These are phyloP conservation scores for Ophthalmolycus amberensis DNA, from an alignment of 2,113 vertebrate species.

Conservation along the genomic window DNA sequence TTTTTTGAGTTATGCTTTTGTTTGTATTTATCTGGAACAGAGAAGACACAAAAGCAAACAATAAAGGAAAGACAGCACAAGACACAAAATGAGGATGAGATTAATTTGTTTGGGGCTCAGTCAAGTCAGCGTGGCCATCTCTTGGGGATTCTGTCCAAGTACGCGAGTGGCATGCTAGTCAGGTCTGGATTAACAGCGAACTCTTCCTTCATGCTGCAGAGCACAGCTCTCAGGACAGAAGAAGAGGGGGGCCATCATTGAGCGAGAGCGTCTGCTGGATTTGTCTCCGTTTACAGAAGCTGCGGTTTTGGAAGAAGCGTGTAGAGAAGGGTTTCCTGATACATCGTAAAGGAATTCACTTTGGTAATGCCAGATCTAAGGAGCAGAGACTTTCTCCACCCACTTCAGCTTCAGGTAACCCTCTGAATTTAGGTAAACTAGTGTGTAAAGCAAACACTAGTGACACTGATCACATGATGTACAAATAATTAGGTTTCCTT, in stretches of 20 bases:
- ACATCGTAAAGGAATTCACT: background rate
- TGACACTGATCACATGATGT: background rate
- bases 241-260: slow-evolving; percentile 19
- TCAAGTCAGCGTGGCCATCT: slow-evolving; percentile 25
- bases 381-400: background rate
- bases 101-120: slow-evolving; percentile 50
- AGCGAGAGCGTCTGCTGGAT: slow-evolving; percentile 18
- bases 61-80: slow-evolving; percentile 74
- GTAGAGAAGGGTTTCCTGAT: background rate
- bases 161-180: slow-evolving; percentile 73
- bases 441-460: background rate
- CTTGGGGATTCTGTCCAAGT: slow-evolving; percentile 29
- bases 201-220: slow-evolving; percentile 72
- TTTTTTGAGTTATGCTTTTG: slow-evolving; percentile 94
- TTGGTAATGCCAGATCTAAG: background rate
- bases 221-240: slow-evolving; percentile 47
- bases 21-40: slow-evolving; percentile 94
- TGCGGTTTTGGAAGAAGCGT: background rate
- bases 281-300: background rate
- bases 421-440: background rate
- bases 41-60: slow-evolving; percentile 84
- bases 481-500: background rate
- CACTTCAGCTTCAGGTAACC: slow-evolving; percentile 1
- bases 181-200: slow-evolving; percentile 62
- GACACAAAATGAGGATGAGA: slow-evolving; percentile 73